A percentile compares a stretch with the other conserved stretches of the same genome.
phyloP scores from a whole-genome alignment of 2,113 vertebrate species.

The Aphyosemion australe region DNA sequence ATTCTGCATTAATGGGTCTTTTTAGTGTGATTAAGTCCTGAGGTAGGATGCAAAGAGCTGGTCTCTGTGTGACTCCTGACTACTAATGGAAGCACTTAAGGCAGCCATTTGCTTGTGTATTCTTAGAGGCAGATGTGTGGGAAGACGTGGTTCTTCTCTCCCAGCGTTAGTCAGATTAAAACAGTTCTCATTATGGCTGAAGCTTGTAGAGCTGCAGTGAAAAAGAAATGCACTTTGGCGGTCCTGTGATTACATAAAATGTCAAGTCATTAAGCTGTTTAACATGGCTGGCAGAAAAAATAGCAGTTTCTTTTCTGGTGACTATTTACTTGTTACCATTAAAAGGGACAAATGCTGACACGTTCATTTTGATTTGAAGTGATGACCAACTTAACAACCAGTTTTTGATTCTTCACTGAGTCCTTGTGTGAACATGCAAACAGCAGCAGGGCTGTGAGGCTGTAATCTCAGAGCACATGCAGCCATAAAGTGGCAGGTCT shows the following conservation, averaged over 20 bases:
- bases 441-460: too few species aligned
- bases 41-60: background rate
- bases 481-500: too few species aligned
- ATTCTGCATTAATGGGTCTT: background rate
- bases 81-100: conserved; percentile 33
- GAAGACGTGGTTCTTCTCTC: background rate
- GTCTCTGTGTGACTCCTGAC: conserved; percentile 5
- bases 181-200: background rate
- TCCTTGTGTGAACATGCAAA: too few species aligned
- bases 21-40: conserved; percentile 37
- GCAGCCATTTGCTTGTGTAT: background rate
- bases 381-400: too few species aligned
- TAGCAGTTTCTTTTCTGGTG: background rate
- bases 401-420: too few species aligned
- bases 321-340: background rate
- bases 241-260: background rate
- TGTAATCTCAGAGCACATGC: too few species aligned
- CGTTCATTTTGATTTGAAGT: too few species aligned
- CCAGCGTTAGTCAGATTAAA: background rate
- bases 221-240: background rate
- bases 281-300: background rate
- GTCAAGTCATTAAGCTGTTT: background rate
- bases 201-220: too few species aligned
- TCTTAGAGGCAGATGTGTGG: background rate
- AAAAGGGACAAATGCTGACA: background rate